Evolutionary conservation across 1,140 invertebrate genomes (phyloP).

Genomic region (Pentalonia nigronervosa): DNA sequence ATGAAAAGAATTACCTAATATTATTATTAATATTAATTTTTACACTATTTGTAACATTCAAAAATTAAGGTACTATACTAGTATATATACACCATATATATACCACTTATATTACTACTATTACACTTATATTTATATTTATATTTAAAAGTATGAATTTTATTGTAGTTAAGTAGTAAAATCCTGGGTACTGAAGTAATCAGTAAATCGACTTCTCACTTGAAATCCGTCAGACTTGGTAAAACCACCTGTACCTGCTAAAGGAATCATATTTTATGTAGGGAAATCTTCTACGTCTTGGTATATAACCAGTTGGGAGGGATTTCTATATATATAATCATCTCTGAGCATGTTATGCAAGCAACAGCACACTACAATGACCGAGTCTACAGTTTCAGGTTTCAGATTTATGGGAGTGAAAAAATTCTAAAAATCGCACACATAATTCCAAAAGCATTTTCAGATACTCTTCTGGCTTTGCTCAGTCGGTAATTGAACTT

Average conservation of each 20-base stretch:
- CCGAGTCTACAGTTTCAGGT: no score
- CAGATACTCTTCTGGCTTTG: no score
- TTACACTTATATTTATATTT: constrained; percentile 35
- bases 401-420: no score
- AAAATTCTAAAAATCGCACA: no score
- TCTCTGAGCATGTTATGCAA: no score
- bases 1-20: constrained; percentile 35
- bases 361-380: no score
- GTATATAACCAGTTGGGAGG: no score
- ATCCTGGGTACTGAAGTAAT: constrained; percentile 35
- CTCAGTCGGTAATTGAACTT: no score
- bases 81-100: constrained; percentile 21
- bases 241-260: constrained; percentile 43
- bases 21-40: constrained; percentile 45
- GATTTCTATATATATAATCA: no score
- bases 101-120: constrained; percentile 31
- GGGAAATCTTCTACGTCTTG: constrained; percentile 35
- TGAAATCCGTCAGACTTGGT: constrained; percentile 41
- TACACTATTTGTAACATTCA: constrained; percentile 35
- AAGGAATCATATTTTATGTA: constrained; percentile 40
- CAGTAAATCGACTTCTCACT: constrained; percentile 39
- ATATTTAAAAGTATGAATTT: constrained; percentile 30
- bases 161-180: constrained; percentile 61
- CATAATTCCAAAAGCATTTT: no score
- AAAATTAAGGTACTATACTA: constrained; percentile 42